phyloP scores from a whole-genome alignment of 2,888 invertebrate species.

The Xylocampa areola region DNA sequence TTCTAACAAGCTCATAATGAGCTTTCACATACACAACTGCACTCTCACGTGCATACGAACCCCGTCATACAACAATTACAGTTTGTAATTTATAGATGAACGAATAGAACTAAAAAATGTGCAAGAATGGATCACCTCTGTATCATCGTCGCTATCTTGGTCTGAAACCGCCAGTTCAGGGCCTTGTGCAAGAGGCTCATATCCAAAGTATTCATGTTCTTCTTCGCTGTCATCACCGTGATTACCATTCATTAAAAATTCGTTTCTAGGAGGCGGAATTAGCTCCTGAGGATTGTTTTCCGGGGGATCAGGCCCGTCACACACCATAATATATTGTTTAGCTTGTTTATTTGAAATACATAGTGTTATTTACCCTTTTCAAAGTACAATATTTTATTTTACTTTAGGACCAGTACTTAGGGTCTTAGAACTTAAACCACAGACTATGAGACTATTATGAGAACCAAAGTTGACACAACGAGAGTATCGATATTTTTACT shows the following conservation, averaged over 20 bases:
- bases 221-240: slow-evolving; percentile 87
- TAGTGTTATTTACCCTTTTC: slow-evolving; percentile 5
- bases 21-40: too few species aligned
- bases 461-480: too few species aligned
- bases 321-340: slow-evolving; percentile 74
- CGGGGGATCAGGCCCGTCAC: slow-evolving; percentile 86
- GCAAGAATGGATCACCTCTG: slow-evolving; percentile 60
- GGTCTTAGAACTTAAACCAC: too few species aligned
- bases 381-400: too few species aligned
- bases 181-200: slow-evolving; percentile 87
- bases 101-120: too few species aligned
- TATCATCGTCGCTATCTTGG: slow-evolving; percentile 75
- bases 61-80: too few species aligned
- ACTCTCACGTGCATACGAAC: too few species aligned
- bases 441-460: too few species aligned
- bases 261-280: slow-evolving; percentile 79
- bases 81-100: too few species aligned
- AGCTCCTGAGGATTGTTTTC: slow-evolving; percentile 82
- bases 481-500: too few species aligned
- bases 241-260: slow-evolving; percentile 75
- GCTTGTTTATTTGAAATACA: background rate
- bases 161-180: slow-evolving; percentile 76
- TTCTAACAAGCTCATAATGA: too few species aligned
- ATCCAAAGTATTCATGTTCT: slow-evolving; percentile 86
- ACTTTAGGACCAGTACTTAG: too few species aligned